Evolutionary conservation across 2,797 vertebrate genomes (phyloP), one percentile per base, ranked within the genome.

Genomic region (Phalanger gymnotis): DNA sequence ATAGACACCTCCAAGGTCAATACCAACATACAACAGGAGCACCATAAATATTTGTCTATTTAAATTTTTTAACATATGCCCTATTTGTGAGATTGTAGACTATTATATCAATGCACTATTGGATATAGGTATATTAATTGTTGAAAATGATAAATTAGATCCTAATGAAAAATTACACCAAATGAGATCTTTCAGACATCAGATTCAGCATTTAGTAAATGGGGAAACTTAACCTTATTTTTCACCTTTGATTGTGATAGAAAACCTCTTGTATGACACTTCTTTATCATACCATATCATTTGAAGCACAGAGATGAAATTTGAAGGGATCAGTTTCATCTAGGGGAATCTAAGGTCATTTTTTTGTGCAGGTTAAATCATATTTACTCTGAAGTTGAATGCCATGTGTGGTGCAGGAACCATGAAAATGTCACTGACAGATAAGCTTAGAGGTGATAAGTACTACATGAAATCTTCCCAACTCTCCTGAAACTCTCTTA

Each of bases 381-480:
- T n/a, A 3, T 93, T 95, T 92, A 91, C 11, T 89, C 25, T 73
- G 53, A 95, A 91, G 92, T 57, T 73, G 28, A 91, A 93, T 53
- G n/a, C 92, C 94, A 95, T 53, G 92, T 47, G 58, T 66, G n/a
- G 25, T 47, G 19, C 73, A 96, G 30, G 90, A 92, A 93, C 89
- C 30, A 93, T 2, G n/a, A n/a, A 93, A 89, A 95, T 91, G 13
- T 53, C 53, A 57, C 52, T 28, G 40, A 94, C 13, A 54, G 91
- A 53, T 40, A 55, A 90, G 56, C 91, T 95, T 92, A 52, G n/a
- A 12, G 19, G 81, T 89, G 40, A 91, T 9, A 1, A 1, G 28
- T 12, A 66, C 66, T 90, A 40, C 5, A 57, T 40, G 57, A 90
- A 93, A 94, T 56, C 52, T 95, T 87, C 54, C 55, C 93, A 51